A percentile compares a stretch with the other conserved stretches of the same genome.
Evolutionary conservation across 2,888 invertebrate genomes (phyloP).

Genomic region (Eucera pruinosa): DNA sequence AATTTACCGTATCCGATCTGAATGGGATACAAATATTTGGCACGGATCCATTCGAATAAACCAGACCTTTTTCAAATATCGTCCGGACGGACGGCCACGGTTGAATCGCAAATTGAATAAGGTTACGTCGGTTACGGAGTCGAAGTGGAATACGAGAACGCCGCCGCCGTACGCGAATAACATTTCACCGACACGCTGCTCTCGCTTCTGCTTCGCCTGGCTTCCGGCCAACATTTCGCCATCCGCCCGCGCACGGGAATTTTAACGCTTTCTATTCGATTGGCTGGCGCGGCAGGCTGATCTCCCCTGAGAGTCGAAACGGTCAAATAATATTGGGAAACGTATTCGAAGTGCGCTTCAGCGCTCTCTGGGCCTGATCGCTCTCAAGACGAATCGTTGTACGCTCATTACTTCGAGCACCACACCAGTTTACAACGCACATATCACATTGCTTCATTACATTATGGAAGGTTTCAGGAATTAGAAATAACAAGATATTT

Average conservation of each 20-base stretch:
- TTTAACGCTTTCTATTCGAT: constrained; percentile 62
- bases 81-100: constrained; percentile 30
- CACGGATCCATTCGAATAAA: constrained; percentile 41
- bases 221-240: constrained; percentile 61
- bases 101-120: constrained; percentile 67
- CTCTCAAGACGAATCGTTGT: too few species aligned
- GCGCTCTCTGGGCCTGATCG: too few species aligned
- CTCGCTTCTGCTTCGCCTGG: constrained; percentile 62
- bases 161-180: too few species aligned
- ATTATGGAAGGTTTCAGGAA: too few species aligned
- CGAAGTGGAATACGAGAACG: too few species aligned
- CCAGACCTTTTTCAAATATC: constrained; percentile 36
- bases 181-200: too few species aligned
- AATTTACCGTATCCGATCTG: background rate
- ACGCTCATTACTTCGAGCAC: too few species aligned
- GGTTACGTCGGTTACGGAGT: constrained; percentile 53
- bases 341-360: too few species aligned
- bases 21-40: constrained; percentile 43
- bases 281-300: constrained; percentile 41
- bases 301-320: constrained; percentile 54
- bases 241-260: constrained; percentile 51
- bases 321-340: too few species aligned
- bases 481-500: too few species aligned
- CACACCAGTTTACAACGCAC: too few species aligned
- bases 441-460: too few species aligned